phyloP scores from a whole-genome alignment of 2,113 vertebrate genomes.

The Emydocephalus ijimae region DNA sequence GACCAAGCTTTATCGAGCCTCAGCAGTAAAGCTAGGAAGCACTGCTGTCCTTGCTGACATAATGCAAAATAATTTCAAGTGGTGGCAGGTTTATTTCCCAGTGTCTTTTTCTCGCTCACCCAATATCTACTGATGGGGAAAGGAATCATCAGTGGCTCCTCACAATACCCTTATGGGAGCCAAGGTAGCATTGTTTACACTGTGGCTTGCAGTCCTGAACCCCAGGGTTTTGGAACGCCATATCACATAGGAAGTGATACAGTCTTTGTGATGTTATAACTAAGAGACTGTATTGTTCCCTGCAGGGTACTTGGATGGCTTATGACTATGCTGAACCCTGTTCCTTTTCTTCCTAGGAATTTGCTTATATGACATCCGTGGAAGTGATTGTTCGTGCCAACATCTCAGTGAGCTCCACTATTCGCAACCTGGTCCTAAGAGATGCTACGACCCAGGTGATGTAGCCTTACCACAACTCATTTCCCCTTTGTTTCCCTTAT shows the following conservation, averaged over 20 bases:
- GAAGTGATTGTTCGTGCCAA: constrained; percentile 84
- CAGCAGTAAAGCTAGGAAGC: neutral
- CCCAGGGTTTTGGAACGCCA: neutral
- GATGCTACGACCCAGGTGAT: constrained; percentile 79
- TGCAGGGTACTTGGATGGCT: neutral
- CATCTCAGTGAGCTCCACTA: constrained; percentile 85
- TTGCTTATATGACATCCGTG: constrained; percentile 76
- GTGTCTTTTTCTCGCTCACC: neutral
- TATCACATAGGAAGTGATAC: neutral
- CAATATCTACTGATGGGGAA: neutral
- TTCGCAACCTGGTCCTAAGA: constrained; percentile 82
- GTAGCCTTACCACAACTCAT: too few relatives aligned
- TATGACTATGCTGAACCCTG: neutral
- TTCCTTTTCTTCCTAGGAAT: constrained; percentile 73
- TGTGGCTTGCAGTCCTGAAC: neutral
- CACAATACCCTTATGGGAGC: neutral
- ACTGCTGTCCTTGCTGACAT: neutral
- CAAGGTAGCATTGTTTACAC: neutral
- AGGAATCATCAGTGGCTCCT: neutral
- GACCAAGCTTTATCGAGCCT: neutral
- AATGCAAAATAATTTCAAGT: neutral
- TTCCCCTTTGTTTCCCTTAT: neutral
- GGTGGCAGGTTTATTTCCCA: neutral
- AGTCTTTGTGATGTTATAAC: neutral
- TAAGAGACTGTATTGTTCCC: neutral